Conservation (phyloP, 2,113 vertebrate species). For the Antechinus stuartii region DNA sequence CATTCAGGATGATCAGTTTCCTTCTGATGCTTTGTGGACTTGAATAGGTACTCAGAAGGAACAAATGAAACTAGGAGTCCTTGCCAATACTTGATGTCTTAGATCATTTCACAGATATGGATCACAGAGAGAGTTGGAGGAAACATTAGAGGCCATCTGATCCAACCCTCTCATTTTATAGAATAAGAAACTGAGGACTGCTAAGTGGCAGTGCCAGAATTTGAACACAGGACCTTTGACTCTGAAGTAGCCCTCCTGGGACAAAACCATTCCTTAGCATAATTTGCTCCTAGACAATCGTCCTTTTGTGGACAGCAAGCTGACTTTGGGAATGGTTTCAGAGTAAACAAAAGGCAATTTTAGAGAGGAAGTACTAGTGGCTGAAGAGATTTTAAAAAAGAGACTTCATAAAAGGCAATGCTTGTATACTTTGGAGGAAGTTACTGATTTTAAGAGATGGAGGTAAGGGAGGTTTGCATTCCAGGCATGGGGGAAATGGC, state of each 20-base stretch:
- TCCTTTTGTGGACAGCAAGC: not conserved
- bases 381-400: not conserved
- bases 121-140: not conserved
- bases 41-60: not conserved
- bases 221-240: not conserved
- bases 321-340: not conserved
- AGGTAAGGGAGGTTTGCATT: not conserved
- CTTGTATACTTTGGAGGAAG: not conserved
- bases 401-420: not conserved
- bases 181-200: too few species aligned
- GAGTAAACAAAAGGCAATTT: not conserved
- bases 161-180: not conserved
- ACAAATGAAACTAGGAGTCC: not conserved
- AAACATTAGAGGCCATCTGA: not conserved
- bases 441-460: not conserved
- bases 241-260: not conserved
- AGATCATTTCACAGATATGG: not conserved
- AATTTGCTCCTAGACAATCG: not conserved
- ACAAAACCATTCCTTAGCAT: not conserved
- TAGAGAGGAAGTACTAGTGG: not conserved
- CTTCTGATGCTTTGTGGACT: not conserved
- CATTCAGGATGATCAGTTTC: not conserved
- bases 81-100: not conserved
- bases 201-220: too few species aligned
- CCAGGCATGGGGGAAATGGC: not conserved